phyloP scores from a whole-genome alignment of 53 echinoderm and acorn worm genomes.

The Echinometra lucunter region DNA sequence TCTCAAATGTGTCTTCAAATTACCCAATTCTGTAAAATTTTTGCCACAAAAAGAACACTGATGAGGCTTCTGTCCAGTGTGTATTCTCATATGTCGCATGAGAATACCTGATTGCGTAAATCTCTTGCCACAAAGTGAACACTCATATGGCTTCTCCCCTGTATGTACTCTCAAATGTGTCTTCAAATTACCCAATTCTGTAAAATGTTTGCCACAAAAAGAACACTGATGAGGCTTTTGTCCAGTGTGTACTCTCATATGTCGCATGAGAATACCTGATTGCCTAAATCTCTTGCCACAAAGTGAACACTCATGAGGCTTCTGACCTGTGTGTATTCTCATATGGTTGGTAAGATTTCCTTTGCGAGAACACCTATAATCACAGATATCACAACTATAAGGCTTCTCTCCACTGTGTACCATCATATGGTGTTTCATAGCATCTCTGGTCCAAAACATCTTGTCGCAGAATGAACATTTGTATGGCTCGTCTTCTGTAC shows the following conservation, averaged over 20 bases:
- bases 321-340: background rate
- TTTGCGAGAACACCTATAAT: background rate
- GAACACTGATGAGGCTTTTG: background rate
- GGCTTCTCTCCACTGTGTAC: background rate
- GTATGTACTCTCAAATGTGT: background rate
- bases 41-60: background rate
- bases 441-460: background rate
- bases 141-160: background rate
- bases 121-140: background rate
- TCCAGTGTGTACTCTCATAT: background rate
- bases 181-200: background rate
- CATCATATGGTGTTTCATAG: background rate
- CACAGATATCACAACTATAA: background rate
- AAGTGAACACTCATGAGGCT: background rate
- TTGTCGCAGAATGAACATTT: background rate
- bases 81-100: background rate
- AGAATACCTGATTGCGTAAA: background rate
- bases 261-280: background rate
- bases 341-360: background rate
- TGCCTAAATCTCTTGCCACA: background rate
- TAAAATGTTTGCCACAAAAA: background rate
- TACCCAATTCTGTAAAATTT: background rate
- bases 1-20: background rate
- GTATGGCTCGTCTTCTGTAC: background rate
- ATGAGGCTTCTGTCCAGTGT: background rate